A percentile compares a stretch with the other conserved stretches of the same genome.
Evolutionary conservation across 2,797 vertebrate genomes (phyloP).

Genomic region (Microcaecilia unicolor): DNA sequence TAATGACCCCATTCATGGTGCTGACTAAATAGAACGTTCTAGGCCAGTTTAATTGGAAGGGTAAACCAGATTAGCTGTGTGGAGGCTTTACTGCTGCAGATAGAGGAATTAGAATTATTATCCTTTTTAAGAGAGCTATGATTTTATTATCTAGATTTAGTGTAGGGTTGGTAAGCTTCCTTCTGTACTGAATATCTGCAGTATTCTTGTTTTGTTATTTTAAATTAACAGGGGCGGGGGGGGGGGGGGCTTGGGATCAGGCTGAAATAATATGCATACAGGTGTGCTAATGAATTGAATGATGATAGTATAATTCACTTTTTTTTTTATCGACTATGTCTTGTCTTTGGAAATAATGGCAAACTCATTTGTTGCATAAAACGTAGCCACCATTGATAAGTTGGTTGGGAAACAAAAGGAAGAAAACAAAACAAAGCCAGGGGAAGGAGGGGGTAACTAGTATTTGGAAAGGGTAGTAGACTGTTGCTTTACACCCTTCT

Average conservation of each 20-base stretch:
- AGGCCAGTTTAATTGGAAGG: constrained; percentile 69
- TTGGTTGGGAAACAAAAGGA: constrained; percentile 22
- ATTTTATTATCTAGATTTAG: constrained; percentile 66
- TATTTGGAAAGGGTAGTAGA: constrained; percentile 4
- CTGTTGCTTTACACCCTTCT: too few relatives aligned
- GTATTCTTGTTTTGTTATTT: too few relatives aligned
- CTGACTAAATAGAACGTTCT: constrained; percentile 62
- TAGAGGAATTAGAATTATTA: constrained; percentile 62
- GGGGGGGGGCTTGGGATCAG: too few relatives aligned
- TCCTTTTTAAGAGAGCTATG: constrained; percentile 61
- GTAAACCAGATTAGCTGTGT: constrained; percentile 62
- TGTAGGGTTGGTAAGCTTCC: constrained; percentile 55
- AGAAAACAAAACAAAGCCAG: too few relatives aligned
- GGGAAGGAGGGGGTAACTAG: too few relatives aligned
- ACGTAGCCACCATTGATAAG: constrained; percentile 3
- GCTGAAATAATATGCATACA: constrained; percentile 32
- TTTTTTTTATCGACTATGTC: constrained; percentile 17
- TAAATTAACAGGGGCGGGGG: too few relatives aligned
- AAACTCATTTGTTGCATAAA: constrained; percentile 10
- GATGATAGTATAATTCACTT: constrained; percentile 14
- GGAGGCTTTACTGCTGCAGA: constrained; percentile 58
- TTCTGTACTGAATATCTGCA: constrained; percentile 29
- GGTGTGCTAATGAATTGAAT: constrained; percentile 8
- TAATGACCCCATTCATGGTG: constrained; percentile 62
- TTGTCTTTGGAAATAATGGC: constrained; percentile 17